Conservation (phyloP, 1,140 invertebrate genomes). For the Ptiloglossa arizonensis region DNA sequence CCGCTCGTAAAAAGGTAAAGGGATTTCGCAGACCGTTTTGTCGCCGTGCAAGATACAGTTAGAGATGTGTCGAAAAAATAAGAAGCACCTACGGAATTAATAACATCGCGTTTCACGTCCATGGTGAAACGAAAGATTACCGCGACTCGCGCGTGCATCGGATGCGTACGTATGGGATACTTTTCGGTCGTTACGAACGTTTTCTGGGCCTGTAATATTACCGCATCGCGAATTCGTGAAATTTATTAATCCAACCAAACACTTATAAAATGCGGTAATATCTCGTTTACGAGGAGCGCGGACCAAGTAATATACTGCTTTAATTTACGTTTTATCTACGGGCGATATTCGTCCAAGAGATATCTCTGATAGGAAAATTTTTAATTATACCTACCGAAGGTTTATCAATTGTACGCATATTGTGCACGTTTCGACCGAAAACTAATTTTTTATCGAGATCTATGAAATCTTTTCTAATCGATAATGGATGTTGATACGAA, state of each 20-base stretch:
- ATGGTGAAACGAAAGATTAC: neutral
- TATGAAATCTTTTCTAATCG: too few relatives aligned
- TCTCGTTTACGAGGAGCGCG: too few relatives aligned
- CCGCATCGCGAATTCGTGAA: neutral
- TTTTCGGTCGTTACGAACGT: neutral
- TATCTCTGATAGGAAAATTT: too few relatives aligned
- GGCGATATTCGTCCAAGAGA: too few relatives aligned
- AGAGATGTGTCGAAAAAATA: constrained; percentile 53
- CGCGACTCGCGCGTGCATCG: neutral
- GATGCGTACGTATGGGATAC: neutral
- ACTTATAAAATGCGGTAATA: too few relatives aligned
- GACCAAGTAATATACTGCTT: too few relatives aligned
- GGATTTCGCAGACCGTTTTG: constrained; percentile 53
- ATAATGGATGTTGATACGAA: too few relatives aligned
- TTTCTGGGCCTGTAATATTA: neutral
- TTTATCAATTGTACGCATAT: too few relatives aligned
- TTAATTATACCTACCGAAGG: too few relatives aligned
- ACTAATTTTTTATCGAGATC: too few relatives aligned
- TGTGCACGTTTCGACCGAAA: too few relatives aligned
- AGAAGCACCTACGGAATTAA: constrained; percentile 60
- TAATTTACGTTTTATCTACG: too few relatives aligned
- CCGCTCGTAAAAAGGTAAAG: constrained; percentile 59
- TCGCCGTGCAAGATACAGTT: constrained; percentile 33
- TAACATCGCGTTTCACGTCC: constrained; percentile 46
- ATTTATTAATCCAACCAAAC: neutral